Evolutionary conservation across 2,888 invertebrate genomes (phyloP).

Genomic region (Zootermopsis nevadensis): DNA sequence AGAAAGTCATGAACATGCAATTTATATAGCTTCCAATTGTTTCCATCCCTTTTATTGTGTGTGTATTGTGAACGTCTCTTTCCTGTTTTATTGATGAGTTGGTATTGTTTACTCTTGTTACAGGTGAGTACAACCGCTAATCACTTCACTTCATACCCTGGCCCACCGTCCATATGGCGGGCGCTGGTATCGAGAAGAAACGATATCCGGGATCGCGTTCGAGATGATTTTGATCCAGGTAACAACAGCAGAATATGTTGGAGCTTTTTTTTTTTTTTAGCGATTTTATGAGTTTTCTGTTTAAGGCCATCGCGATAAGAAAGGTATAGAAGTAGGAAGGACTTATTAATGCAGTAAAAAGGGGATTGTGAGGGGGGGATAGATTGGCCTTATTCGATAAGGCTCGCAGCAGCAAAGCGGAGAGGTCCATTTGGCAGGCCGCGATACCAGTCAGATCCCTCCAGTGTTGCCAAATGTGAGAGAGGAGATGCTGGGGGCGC

Average conservation of each 20-base stretch:
- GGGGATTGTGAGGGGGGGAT: conserved; percentile 15
- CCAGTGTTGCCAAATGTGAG: conserved; percentile 49
- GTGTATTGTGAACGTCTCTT: neutral
- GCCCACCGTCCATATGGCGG: conserved; percentile 21
- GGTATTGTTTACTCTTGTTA: conserved; percentile 29
- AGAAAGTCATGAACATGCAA: neutral
- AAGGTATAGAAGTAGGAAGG: conserved; percentile 28
- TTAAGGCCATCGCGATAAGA: conserved; percentile 48
- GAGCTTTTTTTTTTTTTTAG: conserved; percentile 38
- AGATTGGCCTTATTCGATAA: conserved; percentile 49
- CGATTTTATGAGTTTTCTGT: conserved; percentile 47
- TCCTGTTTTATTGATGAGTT: neutral
- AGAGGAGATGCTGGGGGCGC: conserved; percentile 40
- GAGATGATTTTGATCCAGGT: conserved; percentile 18
- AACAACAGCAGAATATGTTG: conserved; percentile 17
- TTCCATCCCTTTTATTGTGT: neutral
- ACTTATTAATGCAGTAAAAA: conserved; percentile 41
- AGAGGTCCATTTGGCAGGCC: conserved; percentile 46
- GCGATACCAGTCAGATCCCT: conserved; percentile 47
- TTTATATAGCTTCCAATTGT: neutral
- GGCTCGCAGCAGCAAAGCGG: conserved; percentile 30
- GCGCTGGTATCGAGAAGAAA: conserved; percentile 13
- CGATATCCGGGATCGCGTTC: neutral
- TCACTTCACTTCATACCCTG: conserved; percentile 37
- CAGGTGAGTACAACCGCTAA: conserved; percentile 39